phyloP scores from a whole-genome alignment of 1,140 invertebrate species.

The Dinothrombium tinctorium region DNA sequence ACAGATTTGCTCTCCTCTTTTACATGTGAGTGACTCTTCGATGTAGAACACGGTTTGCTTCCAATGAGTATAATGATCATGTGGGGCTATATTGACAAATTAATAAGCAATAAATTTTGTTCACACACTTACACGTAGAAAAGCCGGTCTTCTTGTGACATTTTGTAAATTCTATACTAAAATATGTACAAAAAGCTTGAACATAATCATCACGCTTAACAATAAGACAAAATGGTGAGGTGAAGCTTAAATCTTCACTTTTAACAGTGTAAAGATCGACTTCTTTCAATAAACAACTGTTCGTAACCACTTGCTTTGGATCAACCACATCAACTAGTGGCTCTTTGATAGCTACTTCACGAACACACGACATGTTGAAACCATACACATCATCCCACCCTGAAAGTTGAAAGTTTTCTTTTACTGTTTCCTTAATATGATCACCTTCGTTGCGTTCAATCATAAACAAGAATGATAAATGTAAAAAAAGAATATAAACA shows the following conservation, averaged over 20 bases:
- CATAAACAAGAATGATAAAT: too few relatives aligned
- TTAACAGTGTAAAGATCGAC: constrained; percentile 93
- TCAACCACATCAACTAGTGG: constrained; percentile 96
- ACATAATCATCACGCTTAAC: constrained; percentile 86
- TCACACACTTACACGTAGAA: constrained; percentile 40
- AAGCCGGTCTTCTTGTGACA: constrained; percentile 97
- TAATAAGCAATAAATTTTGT: neutral
- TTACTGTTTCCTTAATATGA: too few relatives aligned
- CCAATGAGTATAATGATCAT: constrained; percentile 94
- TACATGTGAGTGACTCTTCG: constrained; percentile 57
- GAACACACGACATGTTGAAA: constrained; percentile 96
- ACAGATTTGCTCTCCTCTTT: constrained; percentile 56
- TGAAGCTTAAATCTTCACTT: constrained; percentile 77
- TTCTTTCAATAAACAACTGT: constrained; percentile 38
- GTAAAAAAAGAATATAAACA: constrained; percentile 1
- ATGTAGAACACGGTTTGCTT: constrained; percentile 99
- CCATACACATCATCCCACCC: constrained; percentile 99
- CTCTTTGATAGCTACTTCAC: constrained; percentile 89
- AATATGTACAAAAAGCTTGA: constrained; percentile 91
- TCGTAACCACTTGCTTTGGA: constrained; percentile 81
- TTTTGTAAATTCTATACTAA: constrained; percentile 97
- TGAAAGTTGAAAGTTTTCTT: constrained; percentile 16
- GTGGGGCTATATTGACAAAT: constrained; percentile 37
- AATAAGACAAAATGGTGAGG: constrained; percentile 57
- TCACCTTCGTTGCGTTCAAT: too few relatives aligned